Evolutionary conservation across 2,888 invertebrate genomes (phyloP), one percentile per base, ranked within the genome.

Genomic region (Cephus pulcher): DNA sequence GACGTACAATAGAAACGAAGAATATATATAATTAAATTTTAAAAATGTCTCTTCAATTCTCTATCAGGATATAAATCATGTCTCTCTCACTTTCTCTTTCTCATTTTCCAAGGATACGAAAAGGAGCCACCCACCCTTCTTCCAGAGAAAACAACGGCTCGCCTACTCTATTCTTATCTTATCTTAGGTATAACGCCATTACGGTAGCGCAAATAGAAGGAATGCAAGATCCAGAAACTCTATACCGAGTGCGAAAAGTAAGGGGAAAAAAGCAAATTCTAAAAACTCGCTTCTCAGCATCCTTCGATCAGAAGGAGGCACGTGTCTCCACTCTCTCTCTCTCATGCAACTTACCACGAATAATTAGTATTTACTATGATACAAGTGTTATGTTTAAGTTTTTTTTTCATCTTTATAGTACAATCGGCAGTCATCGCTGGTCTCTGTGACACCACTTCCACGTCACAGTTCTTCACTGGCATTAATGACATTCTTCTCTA

Each of bases 401-500:
- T 84, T 83, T 79, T 56, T 56, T 56, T 56, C 56, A 23, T 56
- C 56, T 56, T 87, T 87, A 87, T 84, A 85, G 82, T 88, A 88
- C 87, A 87, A 86, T 88, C 88, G 88, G 88, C 88, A 88, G 88
- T 88, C 88, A 86, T 85, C 83, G 88, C 88, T 88, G 88, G 88
- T 88, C 88, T 88, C 88, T 88, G 84, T 89, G 87, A 88, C 87
- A 87, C 82, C 82, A 81, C 86, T 84, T 80, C 84, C 84, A 34
- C 81, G 78, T 80, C 83, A 71, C 71, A 71, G 71, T 71, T 32
- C 33, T 71, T 71, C 33, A 12, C 33, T 71, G 2, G 33, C 32
- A 6, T 71, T 34, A 32, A 23, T 56, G 56, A 56, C 56, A 56
- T 56, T 56, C 2, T 56, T 56, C 56, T 56, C 71, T 23, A 23